Percentiles rank a stretch among this genome's conserved stretches.
Conservation (phyloP, 2,113 vertebrate genomes). For the Bos taurus region DNA sequence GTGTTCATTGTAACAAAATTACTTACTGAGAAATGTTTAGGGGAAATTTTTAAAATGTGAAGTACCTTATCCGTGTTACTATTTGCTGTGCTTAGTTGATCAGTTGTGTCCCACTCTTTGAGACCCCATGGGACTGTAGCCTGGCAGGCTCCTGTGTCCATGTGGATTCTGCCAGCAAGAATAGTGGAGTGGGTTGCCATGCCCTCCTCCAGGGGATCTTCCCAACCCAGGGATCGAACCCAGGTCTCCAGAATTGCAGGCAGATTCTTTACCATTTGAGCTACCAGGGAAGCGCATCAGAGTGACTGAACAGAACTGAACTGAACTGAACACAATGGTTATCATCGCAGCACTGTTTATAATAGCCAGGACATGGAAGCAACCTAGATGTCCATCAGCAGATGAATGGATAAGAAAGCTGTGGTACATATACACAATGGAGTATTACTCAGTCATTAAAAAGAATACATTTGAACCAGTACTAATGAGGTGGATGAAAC, state of each 20-base stretch:
- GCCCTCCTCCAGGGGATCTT: background rate
- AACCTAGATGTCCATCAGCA: no score
- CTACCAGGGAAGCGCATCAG: background rate
- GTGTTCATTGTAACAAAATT: background rate
- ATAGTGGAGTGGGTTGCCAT: background rate
- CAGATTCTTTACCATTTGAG: background rate
- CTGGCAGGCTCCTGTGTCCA: accelerated
- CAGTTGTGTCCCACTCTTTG: background rate
- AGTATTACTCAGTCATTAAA: no score
- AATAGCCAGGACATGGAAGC: no score
- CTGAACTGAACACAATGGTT: background rate
- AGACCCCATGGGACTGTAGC: background rate
- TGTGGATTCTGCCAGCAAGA: background rate
- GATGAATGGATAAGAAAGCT: no score
- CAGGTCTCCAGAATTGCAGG: background rate
- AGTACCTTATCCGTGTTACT: accelerated
- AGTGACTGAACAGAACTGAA: background rate
- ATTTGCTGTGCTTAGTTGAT: background rate
- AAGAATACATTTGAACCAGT: no score
- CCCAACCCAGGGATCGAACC: background rate
- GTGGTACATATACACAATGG: no score
- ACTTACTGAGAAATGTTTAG: background rate
- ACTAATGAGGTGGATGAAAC: no score
- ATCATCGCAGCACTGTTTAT: no score
- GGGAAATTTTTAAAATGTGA: background rate